Evolutionary conservation across 1,140 invertebrate species (phyloP).

Genomic region (Eriosoma lanigerum): DNA sequence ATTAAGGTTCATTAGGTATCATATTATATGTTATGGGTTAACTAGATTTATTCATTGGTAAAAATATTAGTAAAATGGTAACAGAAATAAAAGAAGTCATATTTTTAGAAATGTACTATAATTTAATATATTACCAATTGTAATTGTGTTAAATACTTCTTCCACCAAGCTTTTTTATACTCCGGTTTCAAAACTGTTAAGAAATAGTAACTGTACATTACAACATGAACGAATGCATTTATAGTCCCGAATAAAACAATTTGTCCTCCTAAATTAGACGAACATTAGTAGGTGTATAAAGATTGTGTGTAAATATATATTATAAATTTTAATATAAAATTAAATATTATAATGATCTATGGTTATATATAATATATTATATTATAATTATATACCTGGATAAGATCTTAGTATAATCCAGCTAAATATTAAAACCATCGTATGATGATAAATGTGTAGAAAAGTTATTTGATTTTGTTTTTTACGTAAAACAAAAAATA

Average conservation of each 20-base stretch:
- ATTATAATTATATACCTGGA: constrained; percentile 64
- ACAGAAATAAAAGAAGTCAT: too few species aligned
- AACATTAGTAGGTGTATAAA: background rate
- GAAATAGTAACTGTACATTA: constrained; percentile 64
- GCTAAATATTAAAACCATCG: constrained; percentile 68
- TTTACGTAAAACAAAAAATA: constrained; percentile 68
- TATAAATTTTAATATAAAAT: too few species aligned
- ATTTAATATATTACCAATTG: constrained; percentile 61
- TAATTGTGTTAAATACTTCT: constrained; percentile 63
- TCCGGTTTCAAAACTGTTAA: constrained; percentile 60
- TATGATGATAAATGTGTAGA: constrained; percentile 68
- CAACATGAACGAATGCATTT: constrained; percentile 64
- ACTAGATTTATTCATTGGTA: too few species aligned
- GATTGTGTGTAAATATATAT: too few species aligned
- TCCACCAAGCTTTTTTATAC: constrained; percentile 63
- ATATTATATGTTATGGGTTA: too few species aligned
- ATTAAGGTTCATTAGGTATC: too few species aligned
- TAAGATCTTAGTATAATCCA: constrained; percentile 70
- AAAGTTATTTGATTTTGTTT: constrained; percentile 67
- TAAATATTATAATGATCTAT: too few species aligned
- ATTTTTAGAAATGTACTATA: too few species aligned
- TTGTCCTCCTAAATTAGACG: constrained; percentile 59
- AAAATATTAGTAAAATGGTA: too few species aligned
- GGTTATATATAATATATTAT: background rate
- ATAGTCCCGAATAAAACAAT: constrained; percentile 60